Conservation (phyloP, 2,888 invertebrate species). For the Microchrysa polita region DNA sequence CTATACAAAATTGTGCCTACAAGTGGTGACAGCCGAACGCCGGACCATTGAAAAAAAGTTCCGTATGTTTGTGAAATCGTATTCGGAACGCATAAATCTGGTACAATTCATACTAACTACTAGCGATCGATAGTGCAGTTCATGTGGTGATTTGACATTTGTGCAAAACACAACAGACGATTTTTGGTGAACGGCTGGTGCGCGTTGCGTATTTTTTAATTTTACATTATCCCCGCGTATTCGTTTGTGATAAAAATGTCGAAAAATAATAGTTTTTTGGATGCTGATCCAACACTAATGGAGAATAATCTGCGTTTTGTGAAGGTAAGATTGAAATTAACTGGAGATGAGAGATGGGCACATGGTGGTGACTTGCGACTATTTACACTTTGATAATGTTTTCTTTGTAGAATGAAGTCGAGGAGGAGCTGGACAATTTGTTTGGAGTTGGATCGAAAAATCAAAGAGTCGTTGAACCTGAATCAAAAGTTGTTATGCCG, state of each 20-base stretch:
- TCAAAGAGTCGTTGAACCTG: slow-evolving; percentile 53
- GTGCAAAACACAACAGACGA: too few species aligned
- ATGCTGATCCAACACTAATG: slow-evolving; percentile 70
- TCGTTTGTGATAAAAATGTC: slow-evolving; percentile 59
- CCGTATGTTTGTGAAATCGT: too few species aligned
- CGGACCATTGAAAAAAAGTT: too few species aligned
- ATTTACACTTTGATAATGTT: too few species aligned
- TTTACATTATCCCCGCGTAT: neutral
- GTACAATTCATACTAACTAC: too few species aligned
- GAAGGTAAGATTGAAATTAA: slow-evolving; percentile 61
- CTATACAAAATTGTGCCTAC: too few species aligned
- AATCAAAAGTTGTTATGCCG: slow-evolving; percentile 74
- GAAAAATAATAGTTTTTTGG: slow-evolving; percentile 68
- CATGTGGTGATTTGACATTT: too few species aligned
- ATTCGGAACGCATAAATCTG: too few species aligned
- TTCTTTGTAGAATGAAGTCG: slow-evolving; percentile 66
- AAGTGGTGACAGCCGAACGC: too few species aligned
- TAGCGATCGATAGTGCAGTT: too few species aligned
- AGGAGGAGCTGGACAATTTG: slow-evolving; percentile 71
- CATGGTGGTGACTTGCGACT: too few species aligned
- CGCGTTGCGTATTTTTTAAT: neutral
- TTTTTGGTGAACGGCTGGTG: neutral
- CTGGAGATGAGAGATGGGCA: neutral
- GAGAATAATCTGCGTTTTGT: slow-evolving; percentile 67
- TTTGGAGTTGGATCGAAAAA: slow-evolving; percentile 57